These are phyloP conservation scores for Australoheros facetus DNA, from an alignment of 2,797 vertebrate species.

Conservation along the genomic window DNA sequence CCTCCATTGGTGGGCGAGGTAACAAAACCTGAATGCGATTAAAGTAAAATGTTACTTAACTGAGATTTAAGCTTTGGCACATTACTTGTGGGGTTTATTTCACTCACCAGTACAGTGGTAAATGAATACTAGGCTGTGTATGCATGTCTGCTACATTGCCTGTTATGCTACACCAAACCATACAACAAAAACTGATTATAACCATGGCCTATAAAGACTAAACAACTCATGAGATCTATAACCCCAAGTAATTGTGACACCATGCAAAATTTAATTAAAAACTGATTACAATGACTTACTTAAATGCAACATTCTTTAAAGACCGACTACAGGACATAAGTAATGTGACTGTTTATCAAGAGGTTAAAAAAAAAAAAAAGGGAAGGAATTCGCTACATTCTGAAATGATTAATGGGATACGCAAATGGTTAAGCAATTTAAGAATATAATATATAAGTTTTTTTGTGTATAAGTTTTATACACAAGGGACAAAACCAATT, in stretches of 20 bases:
- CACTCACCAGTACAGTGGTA: neutral
- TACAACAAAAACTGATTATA: neutral
- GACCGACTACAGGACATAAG: neutral
- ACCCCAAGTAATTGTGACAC: neutral
- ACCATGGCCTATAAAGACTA: neutral
- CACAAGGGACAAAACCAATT: neutral
- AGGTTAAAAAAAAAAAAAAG: neutral
- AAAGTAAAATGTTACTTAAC: neutral
- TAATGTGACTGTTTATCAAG: neutral
- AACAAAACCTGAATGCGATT: neutral
- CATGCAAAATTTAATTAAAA: neutral
- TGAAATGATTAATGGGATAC: neutral
- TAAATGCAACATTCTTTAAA: neutral
- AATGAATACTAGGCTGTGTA: neutral
- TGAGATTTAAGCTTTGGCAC: neutral
- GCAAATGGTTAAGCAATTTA: neutral
- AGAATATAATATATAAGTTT: no score
- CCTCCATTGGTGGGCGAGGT: no score
- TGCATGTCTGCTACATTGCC: neutral
- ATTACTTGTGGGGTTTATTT: neutral
- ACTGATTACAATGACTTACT: neutral
- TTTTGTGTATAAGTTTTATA: neutral
- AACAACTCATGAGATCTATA: accelerated
- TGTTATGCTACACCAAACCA: neutral
- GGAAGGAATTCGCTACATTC: neutral